Base-by-base conservation (phyloP, 2,888 invertebrate species). In the Tridacna gigas region DNA sequence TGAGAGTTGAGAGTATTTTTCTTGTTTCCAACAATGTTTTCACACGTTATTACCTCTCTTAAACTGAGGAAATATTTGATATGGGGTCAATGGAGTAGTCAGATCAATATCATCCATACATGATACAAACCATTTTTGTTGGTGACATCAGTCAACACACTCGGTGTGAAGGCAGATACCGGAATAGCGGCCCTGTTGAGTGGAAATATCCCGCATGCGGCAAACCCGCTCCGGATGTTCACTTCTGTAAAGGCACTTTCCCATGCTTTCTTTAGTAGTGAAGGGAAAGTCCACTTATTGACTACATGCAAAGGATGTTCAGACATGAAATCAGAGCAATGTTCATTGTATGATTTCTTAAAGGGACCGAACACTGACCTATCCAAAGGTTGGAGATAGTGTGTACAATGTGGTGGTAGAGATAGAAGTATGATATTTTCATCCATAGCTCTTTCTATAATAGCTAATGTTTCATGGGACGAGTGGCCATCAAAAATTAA, bases 401-500 rank as follows among this genome's bases (percentile, higher is more conserved):
- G 61, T 28, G 75, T 61, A 28, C 37, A 37, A 37, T 75, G 75
- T 3, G 75, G 75, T 15, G 75, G 75, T 12, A 75, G 63, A 7
- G 61, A 75, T 7, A 75, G 15, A 37, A 75, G 26, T 22, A 28
- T 13, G 22, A 61, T 63, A 26, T 75, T 61, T 22, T 75, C 63
- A 15, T 25, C 4, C 3, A 75, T 61, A 20, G 75, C 75, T 5
- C 28, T 51, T 56, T 61, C 63, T n/a, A 75, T 11, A 18, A 75
- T 61, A 7, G 28, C 63, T 25, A 75, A 20, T 2, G 81, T 79
- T 76, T 89, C 88, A 75, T 89, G 87, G 15, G 83, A 85, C 15
- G 80, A 66, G 67, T 89, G 86, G 22, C 82, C 80, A 65, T 90
- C 89, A 45, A 90, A 63, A 61, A 89, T 77, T 0, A 88, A 67